Conservation (phyloP, 2,888 invertebrate genomes). For the Dusona sp. region DNA sequence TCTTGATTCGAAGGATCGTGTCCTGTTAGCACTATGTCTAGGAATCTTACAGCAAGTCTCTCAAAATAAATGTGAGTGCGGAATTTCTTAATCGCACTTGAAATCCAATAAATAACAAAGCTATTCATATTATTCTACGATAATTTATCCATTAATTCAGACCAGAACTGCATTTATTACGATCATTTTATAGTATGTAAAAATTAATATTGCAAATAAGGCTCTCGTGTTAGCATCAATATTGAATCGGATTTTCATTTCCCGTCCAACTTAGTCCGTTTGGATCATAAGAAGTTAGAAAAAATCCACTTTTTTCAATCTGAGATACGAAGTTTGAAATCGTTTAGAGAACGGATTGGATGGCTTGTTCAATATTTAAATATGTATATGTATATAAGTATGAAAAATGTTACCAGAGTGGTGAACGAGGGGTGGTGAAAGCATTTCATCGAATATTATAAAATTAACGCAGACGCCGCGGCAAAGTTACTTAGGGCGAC, state of each 20-base stretch:
- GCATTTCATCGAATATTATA: constrained; percentile 74
- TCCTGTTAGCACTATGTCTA: neutral
- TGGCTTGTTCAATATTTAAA: constrained; percentile 43
- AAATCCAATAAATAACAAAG: neutral
- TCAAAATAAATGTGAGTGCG: neutral
- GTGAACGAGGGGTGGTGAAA: neutral
- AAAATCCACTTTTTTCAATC: neutral
- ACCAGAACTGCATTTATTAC: neutral
- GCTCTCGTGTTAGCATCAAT: too few relatives aligned
- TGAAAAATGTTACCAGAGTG: neutral
- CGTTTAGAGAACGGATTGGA: constrained; percentile 45
- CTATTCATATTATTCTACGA: neutral
- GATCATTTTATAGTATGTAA: neutral
- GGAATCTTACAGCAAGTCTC: neutral
- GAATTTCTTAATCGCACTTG: neutral
- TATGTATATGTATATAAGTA: neutral
- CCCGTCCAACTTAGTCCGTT: neutral
- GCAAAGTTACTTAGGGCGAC: constrained; percentile 80
- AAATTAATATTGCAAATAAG: neutral
- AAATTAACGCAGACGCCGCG: constrained; percentile 79
- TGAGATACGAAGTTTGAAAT: neutral
- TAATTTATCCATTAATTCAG: neutral
- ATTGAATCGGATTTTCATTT: neutral
- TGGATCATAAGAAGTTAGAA: neutral
- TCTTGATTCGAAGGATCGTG: neutral